A percentile compares a stretch with the other conserved stretches of the same genome.
These are phyloP conservation scores for Pteropus alecto DNA, from an alignment of 2,113 vertebrate species.

Conservation along the genomic window DNA sequence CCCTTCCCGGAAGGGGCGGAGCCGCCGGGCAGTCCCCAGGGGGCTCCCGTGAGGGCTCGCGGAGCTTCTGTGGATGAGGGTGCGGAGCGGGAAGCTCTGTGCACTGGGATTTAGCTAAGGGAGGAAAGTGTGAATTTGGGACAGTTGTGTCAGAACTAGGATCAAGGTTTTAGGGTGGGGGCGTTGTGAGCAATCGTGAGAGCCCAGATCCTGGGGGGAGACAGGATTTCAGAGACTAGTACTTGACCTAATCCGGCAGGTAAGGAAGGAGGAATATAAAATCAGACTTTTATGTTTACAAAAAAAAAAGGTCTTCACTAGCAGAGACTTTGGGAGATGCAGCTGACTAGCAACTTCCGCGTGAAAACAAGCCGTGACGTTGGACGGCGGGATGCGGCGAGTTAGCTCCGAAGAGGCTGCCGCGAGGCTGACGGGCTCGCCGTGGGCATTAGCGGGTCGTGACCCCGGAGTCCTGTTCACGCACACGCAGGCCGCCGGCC, in stretches of 20 bases:
- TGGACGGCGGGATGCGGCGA: background rate
- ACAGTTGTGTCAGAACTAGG: background rate
- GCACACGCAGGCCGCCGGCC: rapidly evolving
- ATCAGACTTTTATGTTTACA: background rate
- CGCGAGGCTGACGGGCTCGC: background rate
- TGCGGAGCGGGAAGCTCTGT: no score
- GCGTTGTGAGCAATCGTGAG: background rate
- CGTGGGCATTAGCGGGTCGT: rapidly evolving
- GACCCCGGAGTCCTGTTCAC: background rate
- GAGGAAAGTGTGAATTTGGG: background rate
- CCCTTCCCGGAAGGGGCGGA: rapidly evolving
- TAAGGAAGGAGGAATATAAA: background rate
- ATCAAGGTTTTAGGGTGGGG: no score
- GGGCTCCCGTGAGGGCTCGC: no score
- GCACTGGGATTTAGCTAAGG: no score
- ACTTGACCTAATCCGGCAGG: background rate
- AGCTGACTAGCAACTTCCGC: background rate
- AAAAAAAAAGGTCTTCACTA: background rate
- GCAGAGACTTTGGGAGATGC: background rate
- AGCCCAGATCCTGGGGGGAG: background rate
- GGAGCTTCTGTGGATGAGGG: background rate
- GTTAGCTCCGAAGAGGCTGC: background rate
- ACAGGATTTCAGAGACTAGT: background rate
- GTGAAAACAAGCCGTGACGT: background rate
- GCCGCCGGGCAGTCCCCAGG: background rate